Conservation (phyloP, 1,140 invertebrate genomes). For the Leptoteleia sp. region DNA sequence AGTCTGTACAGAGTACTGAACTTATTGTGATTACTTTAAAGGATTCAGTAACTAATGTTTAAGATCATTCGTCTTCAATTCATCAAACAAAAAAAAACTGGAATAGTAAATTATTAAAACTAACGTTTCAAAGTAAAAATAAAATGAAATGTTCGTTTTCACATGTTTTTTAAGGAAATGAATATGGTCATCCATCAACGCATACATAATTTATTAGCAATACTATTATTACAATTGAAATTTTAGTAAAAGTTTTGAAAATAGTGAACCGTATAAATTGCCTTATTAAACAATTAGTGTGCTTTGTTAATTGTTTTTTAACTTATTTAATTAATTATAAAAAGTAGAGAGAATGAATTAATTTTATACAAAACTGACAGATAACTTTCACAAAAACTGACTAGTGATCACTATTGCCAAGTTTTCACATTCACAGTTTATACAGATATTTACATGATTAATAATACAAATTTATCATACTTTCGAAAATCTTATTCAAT, state of each 20-base stretch:
- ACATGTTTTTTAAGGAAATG: no score
- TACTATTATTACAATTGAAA: constrained; percentile 58
- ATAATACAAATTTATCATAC: constrained; percentile 50
- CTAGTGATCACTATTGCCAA: constrained; percentile 65
- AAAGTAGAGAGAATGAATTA: constrained; percentile 43
- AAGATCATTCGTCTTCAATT: no score
- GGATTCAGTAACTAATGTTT: no score
- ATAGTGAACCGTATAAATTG: constrained; percentile 3
- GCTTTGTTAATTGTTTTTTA: no score
- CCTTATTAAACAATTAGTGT: no score
- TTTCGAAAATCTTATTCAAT: constrained; percentile 37
- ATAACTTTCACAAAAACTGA: constrained; percentile 61
- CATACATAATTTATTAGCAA: constrained; percentile 64
- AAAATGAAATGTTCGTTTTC: no score
- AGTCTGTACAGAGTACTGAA: no score
- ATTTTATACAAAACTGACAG: constrained; percentile 53
- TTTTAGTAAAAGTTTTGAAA: constrained; percentile 47
- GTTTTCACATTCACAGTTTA: constrained; percentile 65
- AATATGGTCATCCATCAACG: constrained; percentile 20
- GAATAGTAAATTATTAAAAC: no score
- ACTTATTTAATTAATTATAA: constrained; percentile 16
- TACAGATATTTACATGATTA: constrained; percentile 64
- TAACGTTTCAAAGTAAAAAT: no score
- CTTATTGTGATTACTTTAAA: no score
- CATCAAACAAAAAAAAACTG: no score